Percentiles rank a stretch among this genome's conserved stretches.
phyloP scores from a whole-genome alignment of 2,888 invertebrate genomes.

The Pogonocherus hispidulus region DNA sequence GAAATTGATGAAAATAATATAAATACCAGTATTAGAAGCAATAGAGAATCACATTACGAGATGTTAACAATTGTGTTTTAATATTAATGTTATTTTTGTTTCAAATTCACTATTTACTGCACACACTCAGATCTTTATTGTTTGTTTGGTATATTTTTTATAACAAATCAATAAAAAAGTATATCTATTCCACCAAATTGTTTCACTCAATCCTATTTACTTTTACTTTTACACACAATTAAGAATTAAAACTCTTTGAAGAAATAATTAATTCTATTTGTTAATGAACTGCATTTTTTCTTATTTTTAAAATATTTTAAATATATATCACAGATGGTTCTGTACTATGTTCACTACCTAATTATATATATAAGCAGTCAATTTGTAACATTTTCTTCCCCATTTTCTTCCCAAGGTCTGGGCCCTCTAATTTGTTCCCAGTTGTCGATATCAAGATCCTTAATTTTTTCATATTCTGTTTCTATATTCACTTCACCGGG shows the following conservation, averaged over 20 bases:
- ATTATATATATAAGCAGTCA: slow-evolving; percentile 2
- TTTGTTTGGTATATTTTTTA: slow-evolving; percentile 26
- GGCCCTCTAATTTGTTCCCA: slow-evolving; percentile 91
- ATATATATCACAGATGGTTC: background rate
- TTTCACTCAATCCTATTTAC: too few relatives aligned
- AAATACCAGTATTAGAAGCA: slow-evolving; percentile 20
- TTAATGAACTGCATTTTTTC: too few relatives aligned
- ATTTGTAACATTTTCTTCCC: slow-evolving; percentile 58
- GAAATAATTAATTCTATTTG: too few relatives aligned
- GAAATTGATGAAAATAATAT: background rate
- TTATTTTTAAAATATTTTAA: too few relatives aligned
- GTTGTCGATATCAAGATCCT: slow-evolving; percentile 81
- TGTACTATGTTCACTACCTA: background rate
- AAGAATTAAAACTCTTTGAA: too few relatives aligned
- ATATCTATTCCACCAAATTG: slow-evolving; percentile 5
- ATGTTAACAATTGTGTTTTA: too few relatives aligned
- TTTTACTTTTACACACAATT: too few relatives aligned
- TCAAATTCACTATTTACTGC: background rate
- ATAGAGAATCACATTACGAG: too few relatives aligned
- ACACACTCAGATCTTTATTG: background rate
- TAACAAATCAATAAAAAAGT: slow-evolving; percentile 22
- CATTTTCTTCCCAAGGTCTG: slow-evolving; percentile 84
- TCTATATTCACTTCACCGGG: slow-evolving; percentile 81
- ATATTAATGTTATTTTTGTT: background rate
- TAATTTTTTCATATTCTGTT: slow-evolving; percentile 80